Percentiles rank a stretch among this genome's conserved stretches.
Evolutionary conservation across 2,797 vertebrate species (phyloP).

Genomic region (Onychomys arenicola): DNA sequence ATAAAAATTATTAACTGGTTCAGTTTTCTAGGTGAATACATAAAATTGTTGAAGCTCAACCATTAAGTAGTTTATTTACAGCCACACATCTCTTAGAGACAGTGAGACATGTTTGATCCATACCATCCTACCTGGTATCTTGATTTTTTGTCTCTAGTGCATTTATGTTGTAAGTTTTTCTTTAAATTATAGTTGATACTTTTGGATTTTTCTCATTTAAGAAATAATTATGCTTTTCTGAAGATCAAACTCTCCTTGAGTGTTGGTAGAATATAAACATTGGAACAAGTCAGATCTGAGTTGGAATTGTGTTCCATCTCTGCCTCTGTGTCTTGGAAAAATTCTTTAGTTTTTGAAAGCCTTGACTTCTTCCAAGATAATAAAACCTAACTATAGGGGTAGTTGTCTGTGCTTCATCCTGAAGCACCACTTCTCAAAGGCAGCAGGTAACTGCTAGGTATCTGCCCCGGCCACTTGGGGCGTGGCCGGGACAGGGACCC

Average conservation of each 20-base stretch:
- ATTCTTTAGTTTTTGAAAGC: not conserved
- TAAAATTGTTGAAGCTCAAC: not conserved
- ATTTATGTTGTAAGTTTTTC: conserved; percentile 6
- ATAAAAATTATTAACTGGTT: conserved; percentile 32
- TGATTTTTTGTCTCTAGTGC: not conserved
- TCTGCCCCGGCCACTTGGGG: too few species aligned
- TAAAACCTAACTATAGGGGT: not conserved
- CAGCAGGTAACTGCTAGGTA: too few species aligned
- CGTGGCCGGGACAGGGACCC: too few species aligned
- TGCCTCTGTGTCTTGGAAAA: conserved; percentile 25
- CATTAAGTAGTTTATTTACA: not conserved
- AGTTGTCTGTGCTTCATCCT: too few species aligned
- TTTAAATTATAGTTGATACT: not conserved
- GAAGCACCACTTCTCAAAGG: too few species aligned
- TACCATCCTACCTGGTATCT: not conserved
- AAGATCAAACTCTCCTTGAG: not conserved
- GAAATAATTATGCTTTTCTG: conserved; percentile 4
- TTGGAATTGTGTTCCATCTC: not conserved
- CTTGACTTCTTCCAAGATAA: not conserved
- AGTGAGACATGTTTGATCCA: not conserved
- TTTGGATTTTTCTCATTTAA: conserved; percentile 39
- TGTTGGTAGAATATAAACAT: not conserved
- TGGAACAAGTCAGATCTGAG: not conserved
- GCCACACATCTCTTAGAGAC: not conserved
- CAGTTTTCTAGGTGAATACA: not conserved